A percentile compares a stretch with the other conserved stretches of the same genome.
Conservation (phyloP, 2,113 vertebrate species). For the Corydoras sp. region DNA sequence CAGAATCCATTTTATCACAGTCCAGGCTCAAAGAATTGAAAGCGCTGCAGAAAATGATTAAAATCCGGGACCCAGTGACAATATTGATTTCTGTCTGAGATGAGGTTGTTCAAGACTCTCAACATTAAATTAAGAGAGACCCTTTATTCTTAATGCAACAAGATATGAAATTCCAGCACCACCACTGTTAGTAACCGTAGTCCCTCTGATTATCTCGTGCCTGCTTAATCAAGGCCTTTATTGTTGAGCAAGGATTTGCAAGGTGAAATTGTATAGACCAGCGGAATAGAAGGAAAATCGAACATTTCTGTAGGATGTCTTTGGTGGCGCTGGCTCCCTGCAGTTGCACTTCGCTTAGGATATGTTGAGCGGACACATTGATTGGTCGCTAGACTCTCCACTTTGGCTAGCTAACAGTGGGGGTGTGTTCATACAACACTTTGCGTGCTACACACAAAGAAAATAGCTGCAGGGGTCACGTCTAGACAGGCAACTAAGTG, state of each 20-base stretch:
- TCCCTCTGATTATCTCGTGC: background rate
- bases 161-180: background rate
- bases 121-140: slow-evolving; percentile 17
- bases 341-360: slow-evolving; percentile 20
- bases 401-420: slow-evolving; percentile 37
- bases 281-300: slow-evolving; percentile 36
- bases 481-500: slow-evolving; percentile 26
- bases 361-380: slow-evolving; percentile 36
- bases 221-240: slow-evolving; percentile 36
- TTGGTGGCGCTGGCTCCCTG: slow-evolving; percentile 28
- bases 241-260: slow-evolving; percentile 26
- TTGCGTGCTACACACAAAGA: slow-evolving; percentile 15
- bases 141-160: slow-evolving; percentile 18
- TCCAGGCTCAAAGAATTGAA: slow-evolving; percentile 20
- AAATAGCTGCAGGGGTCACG: slow-evolving; percentile 42
- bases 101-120: slow-evolving; percentile 20
- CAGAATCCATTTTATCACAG: slow-evolving; percentile 17
- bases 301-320: slow-evolving; percentile 33
- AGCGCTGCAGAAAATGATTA: slow-evolving; percentile 45
- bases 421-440: slow-evolving; percentile 30
- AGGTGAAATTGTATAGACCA: slow-evolving; percentile 25
- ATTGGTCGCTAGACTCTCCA: slow-evolving; percentile 33
- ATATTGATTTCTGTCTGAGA: slow-evolving; percentile 55
- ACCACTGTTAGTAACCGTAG: background rate
- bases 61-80: slow-evolving; percentile 53